Percentiles rank a stretch among this genome's conserved stretches.
These are phyloP conservation scores for Cettia cetti DNA, from an alignment of 2,113 vertebrate species.

Conservation along the genomic window DNA sequence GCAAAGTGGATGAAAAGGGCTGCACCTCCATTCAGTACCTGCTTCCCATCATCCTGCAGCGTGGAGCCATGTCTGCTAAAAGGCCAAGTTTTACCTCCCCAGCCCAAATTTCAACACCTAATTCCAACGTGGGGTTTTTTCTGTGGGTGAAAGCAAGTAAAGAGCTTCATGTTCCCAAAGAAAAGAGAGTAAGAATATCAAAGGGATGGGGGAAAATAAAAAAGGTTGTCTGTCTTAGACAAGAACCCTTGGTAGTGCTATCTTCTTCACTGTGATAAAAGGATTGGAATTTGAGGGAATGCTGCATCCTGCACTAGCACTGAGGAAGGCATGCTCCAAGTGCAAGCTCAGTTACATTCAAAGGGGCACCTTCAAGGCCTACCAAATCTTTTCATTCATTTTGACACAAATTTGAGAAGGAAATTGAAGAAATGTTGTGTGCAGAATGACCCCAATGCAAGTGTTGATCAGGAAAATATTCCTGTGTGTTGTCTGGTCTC, in stretches of 20 bases:
- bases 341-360: background rate
- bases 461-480: background rate
- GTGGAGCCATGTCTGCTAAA: background rate
- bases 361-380: background rate
- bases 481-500: fast-evolving
- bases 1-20: background rate
- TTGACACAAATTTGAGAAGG: background rate
- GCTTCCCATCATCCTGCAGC: background rate
- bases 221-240: background rate
- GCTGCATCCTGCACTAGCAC: background rate
- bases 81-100: background rate
- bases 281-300: background rate
- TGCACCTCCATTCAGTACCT: background rate
- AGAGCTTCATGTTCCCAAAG: background rate
- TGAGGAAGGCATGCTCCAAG: background rate
- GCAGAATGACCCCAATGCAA: background rate
- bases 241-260: background rate
- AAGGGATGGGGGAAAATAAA: background rate
- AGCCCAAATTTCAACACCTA: background rate
- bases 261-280: background rate
- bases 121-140: background rate
- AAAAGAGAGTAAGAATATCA: background rate
- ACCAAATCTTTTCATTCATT: background rate
- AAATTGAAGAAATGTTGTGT: background rate
- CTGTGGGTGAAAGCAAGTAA: background rate